Evolutionary conservation across 1,140 invertebrate species (phyloP).

Genomic region (Dendroctonus valens): DNA sequence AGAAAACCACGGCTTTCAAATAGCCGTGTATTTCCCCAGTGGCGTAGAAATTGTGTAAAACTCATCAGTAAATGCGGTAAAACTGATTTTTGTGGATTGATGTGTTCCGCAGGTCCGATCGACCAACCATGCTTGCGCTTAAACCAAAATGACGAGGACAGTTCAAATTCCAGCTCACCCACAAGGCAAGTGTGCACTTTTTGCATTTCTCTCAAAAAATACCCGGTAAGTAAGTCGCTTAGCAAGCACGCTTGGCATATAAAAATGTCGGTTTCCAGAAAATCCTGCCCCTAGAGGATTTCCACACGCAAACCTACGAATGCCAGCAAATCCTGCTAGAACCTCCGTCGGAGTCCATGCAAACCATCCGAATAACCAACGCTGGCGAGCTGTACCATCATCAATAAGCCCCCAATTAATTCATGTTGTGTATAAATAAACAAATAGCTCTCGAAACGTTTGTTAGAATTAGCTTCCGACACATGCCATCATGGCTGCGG

Average conservation of each 20-base stretch:
- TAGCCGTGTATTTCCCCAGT: not conserved
- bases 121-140: conserved; percentile 47
- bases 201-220: conserved; percentile 49
- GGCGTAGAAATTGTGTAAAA: no score
- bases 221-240: conserved; percentile 36
- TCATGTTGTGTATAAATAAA: no score
- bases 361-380: conserved; percentile 13
- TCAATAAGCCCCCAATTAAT: not conserved
- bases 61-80: no score
- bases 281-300: conserved; percentile 26
- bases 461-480: no score
- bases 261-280: conserved; percentile 19
- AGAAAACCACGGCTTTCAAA: no score
- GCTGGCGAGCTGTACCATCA: conserved; percentile 4
- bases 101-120: conserved; percentile 40
- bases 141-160: conserved; percentile 34
- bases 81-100: not conserved
- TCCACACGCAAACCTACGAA: conserved; percentile 17
- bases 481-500: no score
- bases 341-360: conserved; percentile 9
- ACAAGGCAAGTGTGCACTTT: conserved; percentile 48
- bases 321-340: conserved; percentile 23
- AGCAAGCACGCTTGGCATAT: not conserved
- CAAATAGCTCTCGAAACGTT: no score
- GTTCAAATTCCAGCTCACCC: conserved; percentile 30